A percentile compares a stretch with the other conserved stretches of the same genome.
These are phyloP conservation scores for Cynopterus sphinx DNA, from an alignment of 2,797 vertebrate species.

Conservation along the genomic window DNA sequence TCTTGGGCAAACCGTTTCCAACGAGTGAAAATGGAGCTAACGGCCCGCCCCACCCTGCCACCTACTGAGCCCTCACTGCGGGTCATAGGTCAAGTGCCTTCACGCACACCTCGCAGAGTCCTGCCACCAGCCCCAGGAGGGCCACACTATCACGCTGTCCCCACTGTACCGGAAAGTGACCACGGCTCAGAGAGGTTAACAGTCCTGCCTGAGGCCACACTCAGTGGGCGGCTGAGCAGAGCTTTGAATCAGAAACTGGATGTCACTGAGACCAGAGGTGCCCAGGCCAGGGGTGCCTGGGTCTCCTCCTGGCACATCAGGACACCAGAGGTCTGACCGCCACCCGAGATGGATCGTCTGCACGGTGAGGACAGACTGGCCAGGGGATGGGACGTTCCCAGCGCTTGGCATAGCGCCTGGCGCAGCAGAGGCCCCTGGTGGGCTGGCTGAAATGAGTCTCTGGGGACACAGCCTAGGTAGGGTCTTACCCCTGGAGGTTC, in stretches of 20 bases:
- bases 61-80: accelerated
- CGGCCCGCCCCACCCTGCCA: accelerated
- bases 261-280: not conserved
- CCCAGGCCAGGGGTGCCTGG: not conserved
- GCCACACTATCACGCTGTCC: accelerated
- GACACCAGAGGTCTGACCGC: not conserved
- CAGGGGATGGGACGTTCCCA: not conserved
- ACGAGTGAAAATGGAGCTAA: not conserved
- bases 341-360: not conserved
- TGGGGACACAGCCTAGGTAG: not conserved
- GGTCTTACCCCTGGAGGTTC: not conserved
- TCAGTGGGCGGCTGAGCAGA: not conserved
- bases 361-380: accelerated
- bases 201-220: not conserved
- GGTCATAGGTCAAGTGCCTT: accelerated
- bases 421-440: not conserved
- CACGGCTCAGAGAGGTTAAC: not conserved
- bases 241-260: not conserved
- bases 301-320: not conserved
- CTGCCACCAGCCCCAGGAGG: not conserved
- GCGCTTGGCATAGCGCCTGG: not conserved
- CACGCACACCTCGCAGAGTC: too few species aligned
- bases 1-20: not conserved
- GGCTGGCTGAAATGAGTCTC: too few species aligned
- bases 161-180: not conserved